Base-by-base conservation (phyloP, 2,113 vertebrate genomes). In the Todiramphus chloris region DNA sequence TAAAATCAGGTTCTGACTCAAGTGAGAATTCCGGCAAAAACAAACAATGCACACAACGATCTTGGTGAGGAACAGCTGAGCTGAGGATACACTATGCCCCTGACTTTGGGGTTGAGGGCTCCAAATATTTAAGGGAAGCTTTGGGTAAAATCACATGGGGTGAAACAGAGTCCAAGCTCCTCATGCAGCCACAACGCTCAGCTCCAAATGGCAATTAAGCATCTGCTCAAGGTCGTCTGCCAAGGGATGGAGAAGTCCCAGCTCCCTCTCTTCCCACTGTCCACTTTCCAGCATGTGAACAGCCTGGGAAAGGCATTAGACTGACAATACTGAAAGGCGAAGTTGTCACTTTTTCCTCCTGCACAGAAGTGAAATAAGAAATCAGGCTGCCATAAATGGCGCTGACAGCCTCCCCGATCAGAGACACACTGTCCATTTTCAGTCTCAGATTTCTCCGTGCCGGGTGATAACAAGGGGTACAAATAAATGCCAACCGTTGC, bases 301-400 rank as follows among this genome's bases (percentile, higher is more conserved):
- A 90, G 78, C 63, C 89, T 37, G 76, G 80, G 83, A 87, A 91
- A 93, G 83, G 51, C 7, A 1, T 68, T 28, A 50, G 79, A 84
- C 67, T 94, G 91, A 84, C 76, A 74, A 79, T 17, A 70, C 82
- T 77, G 73, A 69, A 73, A 78, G 87, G 85, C 1, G 0, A 88
- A 91, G 41, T 51, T 96, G 92, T 91, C 89, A 73, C 83, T 96
- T 85, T 73, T 69, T 96, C 35, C 84, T 81, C 25, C 64, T 31
- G 66, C 62, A 53, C 66, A 44, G 87, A 80, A 67, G 64, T 84
- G 90, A 91, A 96, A 93, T 58, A 72, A 92, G 86, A 94, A 97
- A 72, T 87, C 83, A 95, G 94, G 68, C 25, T 7, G 72, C 31
- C 89, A 18, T 24, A 44, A 48, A 24, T 5, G 3, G 37, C 0